Evolutionary conservation across 1,140 invertebrate genomes (phyloP), one percentile per base, ranked within the genome.

Genomic region (Cherax quadricarinatus): DNA sequence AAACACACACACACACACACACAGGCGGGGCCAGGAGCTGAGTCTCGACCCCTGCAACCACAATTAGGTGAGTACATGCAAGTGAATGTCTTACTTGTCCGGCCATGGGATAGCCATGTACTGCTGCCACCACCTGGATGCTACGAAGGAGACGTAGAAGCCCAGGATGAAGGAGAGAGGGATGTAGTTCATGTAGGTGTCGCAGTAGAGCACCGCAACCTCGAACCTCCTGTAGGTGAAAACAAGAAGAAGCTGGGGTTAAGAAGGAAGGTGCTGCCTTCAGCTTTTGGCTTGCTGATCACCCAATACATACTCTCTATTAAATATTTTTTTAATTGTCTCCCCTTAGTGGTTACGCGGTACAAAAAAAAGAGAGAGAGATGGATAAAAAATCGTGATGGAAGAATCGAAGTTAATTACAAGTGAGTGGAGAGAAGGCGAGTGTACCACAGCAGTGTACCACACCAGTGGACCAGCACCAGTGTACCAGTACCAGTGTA

Each of bases 91-190:
- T 95, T 95, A 97, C 96, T 96, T 96, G 94, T 97, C 97, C 3
- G 97, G 97, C 97, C 97, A 97, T n/a, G 97, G 97, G 93, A 97
- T 97, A 0, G 96, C 96, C 94, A 96, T 96, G 94, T 98, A 99
- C 95, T 99, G 98, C 95, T 96, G 97, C 98, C 98, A 99, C 98
- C 98, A 99, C 94, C 98, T 96, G 12, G 97, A 97, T 95, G 99
- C 98, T 24, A 99, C 98, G 81, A 99, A 97, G 18, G 97, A 97
- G 18, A 99, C 98, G 95, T 99, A 99, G 95, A 98, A 99, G 82
- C 98, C 98, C 79, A 98, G 96, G 24, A 98, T 97, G 95, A 98
- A 98, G 21, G 97, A 97, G 80, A 98, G 94, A 41, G 97, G 97
- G 94, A 98, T 98, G 53, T 98, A 96, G 94, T 97, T 96, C 88